These are phyloP conservation scores for Grallaria varia DNA, from an alignment of 2,113 vertebrate genomes.

Conservation along the genomic window DNA sequence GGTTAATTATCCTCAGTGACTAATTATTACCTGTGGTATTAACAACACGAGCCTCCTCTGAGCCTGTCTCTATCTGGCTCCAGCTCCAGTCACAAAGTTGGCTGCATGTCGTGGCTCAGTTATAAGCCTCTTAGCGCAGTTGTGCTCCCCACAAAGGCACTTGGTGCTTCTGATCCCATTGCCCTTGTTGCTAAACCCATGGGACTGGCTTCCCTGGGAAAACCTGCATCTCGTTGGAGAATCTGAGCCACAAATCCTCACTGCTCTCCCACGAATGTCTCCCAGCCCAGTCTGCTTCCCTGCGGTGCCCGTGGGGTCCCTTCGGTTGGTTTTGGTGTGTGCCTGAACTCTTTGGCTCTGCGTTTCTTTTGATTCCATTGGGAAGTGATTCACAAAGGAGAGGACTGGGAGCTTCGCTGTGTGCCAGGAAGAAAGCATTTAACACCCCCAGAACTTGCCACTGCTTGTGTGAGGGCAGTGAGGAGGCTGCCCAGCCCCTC, in stretches of 20 bases:
- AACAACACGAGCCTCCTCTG: slow-evolving; percentile 2
- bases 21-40: slow-evolving; percentile 57
- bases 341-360: background rate
- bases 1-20: slow-evolving; percentile 25
- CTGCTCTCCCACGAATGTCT: background rate
- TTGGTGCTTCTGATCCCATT: background rate
- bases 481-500: background rate
- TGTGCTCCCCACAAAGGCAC: background rate
- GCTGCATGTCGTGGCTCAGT: background rate
- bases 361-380: background rate
- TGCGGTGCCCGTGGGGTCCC: background rate
- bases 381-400: background rate
- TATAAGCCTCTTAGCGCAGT: background rate
- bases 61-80: background rate
- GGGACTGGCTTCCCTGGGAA: background rate
- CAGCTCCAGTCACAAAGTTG: background rate
- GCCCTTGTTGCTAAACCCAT: background rate
- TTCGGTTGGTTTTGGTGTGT: background rate
- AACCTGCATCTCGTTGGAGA: background rate
- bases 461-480: background rate
- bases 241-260: background rate
- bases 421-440: background rate
- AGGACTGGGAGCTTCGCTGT: background rate
- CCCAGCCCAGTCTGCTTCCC: background rate
- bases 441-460: background rate